Base-by-base conservation (phyloP, 2,113 vertebrate genomes). In the Scatophagus argus region DNA sequence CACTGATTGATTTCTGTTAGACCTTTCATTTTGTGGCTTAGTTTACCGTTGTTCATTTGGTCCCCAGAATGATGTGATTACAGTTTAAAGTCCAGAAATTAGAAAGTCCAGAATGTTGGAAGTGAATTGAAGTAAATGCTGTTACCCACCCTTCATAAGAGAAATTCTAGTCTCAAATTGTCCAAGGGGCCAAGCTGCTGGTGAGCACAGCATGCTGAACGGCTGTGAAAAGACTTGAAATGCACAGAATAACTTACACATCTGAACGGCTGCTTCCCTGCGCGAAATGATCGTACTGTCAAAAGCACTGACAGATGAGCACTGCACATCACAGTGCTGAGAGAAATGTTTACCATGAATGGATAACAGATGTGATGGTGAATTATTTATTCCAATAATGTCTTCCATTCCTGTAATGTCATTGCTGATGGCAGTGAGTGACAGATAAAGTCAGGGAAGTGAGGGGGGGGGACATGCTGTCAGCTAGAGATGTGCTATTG, bases 401-500 rank as follows among this genome's bases (percentile, higher is more conserved):
- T 85, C 75, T 72, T 77, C 58, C 47, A 44, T 74, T 65, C 31
- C 74, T 71, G 76, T 75, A 70, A 79, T 74, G 87, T 79, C 84
- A 76, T 21, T 67, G 76, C 81, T 62, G 81, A 77, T 38, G 64
- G 75, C 75, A 31, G 79, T 49, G 0, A 70, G 43, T 23, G 46
- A 10, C 32, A 21, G 47, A 61, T 25, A 8, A 52, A 70, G 61
- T 36, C 1, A 46, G 58, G 62, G 58, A 75, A 32, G 68, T 59
- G 59, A 27, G 36, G 56, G 76, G 27, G 46, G 74, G 69, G 65
- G 68, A 71, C 4, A 52, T 38, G 77, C 88, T 85, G 88, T 89
- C 91, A 91, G 90, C 85, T 60, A 69, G 49, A 83, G 80, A 82
- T 55, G 75, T 62, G 76, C 72, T 74, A 86, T 89, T 88, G 88